Conservation (phyloP, 2,888 invertebrate genomes). For the Onchidella celtica region DNA sequence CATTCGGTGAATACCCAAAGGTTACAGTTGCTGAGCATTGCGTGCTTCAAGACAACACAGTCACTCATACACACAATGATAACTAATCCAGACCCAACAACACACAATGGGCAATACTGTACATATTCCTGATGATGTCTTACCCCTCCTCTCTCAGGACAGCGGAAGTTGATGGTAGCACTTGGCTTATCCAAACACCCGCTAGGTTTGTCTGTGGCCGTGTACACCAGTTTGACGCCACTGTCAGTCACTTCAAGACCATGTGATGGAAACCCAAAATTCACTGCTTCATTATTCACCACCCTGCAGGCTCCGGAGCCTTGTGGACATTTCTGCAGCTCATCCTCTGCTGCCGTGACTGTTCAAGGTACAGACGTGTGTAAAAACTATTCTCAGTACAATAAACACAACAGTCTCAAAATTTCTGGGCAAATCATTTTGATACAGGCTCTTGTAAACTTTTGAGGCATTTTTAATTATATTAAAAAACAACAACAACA, state of each 20-base stretch:
- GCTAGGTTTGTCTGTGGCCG: constrained; percentile 47
- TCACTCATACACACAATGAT: too few relatives aligned
- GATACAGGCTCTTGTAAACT: too few relatives aligned
- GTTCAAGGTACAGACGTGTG: too few relatives aligned
- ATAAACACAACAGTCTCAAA: neutral
- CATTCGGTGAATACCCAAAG: too few relatives aligned
- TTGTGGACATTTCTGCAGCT: constrained; percentile 57
- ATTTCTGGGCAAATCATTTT: neutral
- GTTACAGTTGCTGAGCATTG: too few relatives aligned
- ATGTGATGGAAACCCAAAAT: constrained; percentile 57
- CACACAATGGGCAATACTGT: too few relatives aligned
- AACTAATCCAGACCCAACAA: too few relatives aligned
- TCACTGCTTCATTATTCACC: constrained; percentile 37
- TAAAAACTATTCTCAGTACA: neutral
- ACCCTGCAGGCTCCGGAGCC: constrained; percentile 62
- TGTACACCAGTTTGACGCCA: constrained; percentile 60
- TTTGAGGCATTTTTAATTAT: neutral
- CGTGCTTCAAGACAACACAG: too few relatives aligned
- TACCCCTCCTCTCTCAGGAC: constrained; percentile 72
- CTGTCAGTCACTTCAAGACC: constrained; percentile 56
- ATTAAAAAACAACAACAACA: neutral
- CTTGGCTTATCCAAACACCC: constrained; percentile 62
- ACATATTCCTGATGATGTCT: too few relatives aligned
- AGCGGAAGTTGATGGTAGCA: constrained; percentile 71
- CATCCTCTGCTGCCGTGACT: constrained; percentile 38